phyloP scores from a whole-genome alignment of 2,113 vertebrate genomes.

The Hippoglossus stenolepis region DNA sequence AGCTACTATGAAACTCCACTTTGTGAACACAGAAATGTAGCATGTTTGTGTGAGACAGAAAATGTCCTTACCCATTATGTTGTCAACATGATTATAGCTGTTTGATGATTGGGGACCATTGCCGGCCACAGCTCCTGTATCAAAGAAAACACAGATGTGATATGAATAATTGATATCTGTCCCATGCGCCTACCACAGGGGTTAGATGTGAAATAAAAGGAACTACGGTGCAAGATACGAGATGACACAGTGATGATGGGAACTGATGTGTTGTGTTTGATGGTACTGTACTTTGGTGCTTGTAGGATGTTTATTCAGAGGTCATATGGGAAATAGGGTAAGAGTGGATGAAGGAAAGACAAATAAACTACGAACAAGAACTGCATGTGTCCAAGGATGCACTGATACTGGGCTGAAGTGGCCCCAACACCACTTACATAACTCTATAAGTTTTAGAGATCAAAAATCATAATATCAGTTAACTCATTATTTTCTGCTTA shows the following conservation, averaged over 20 bases:
- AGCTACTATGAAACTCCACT: no score
- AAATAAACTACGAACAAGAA: conserved; percentile 2
- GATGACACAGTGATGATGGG: background rate
- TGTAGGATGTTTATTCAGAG: conserved; percentile 2
- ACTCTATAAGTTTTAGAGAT: background rate
- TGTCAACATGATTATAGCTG: conserved; percentile 90
- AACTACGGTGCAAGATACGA: conserved; percentile 1
- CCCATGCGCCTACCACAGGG: conserved; percentile 6
- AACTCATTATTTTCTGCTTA: background rate
- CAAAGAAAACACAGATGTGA: conserved; percentile 42
- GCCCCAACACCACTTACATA: background rate
- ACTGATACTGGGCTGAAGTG: background rate
- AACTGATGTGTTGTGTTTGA: background rate
- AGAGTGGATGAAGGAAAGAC: background rate
- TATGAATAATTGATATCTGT: conserved; percentile 17
- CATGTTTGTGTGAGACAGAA: background rate
- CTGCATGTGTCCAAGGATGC: conserved; percentile 22
- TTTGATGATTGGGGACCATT: conserved; percentile 82
- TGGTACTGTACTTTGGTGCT: background rate
- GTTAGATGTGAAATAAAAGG: background rate
- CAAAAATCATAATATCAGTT: background rate
- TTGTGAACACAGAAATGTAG: no score
- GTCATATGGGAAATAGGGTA: background rate
- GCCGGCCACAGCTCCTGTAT: conserved; percentile 73
- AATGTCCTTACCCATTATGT: conserved; percentile 84